These are phyloP conservation scores for Cyclophora punctaria DNA, from an alignment of 2,888 invertebrate genomes.

Conservation along the genomic window DNA sequence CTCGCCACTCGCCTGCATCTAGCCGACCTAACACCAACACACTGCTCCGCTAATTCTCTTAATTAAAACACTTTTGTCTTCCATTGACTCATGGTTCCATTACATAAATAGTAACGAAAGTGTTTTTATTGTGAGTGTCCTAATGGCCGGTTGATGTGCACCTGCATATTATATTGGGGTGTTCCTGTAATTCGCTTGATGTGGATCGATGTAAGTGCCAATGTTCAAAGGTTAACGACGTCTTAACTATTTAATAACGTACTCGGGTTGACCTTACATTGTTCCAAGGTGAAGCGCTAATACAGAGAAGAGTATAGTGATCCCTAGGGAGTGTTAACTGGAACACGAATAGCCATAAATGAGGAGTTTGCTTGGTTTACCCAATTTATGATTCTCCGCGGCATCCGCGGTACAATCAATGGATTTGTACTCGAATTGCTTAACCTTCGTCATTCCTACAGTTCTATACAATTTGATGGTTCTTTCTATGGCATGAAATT, in stretches of 20 bases:
- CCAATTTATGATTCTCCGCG: constrained; percentile 26
- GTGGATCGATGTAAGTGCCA: constrained; percentile 29
- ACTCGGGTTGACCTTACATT: constrained; percentile 32
- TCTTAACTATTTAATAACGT: constrained; percentile 41
- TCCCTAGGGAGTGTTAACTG: constrained; percentile 33
- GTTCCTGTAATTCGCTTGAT: constrained; percentile 18
- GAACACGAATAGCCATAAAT: constrained; percentile 25
- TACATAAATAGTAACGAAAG: too few relatives aligned
- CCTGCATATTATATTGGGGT: constrained; percentile 3
- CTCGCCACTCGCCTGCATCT: constrained; percentile 29
- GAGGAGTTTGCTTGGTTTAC: constrained; percentile 21
- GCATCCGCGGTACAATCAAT: constrained; percentile 10
- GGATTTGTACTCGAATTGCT: constrained; percentile 1
- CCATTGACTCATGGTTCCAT: too few relatives aligned
- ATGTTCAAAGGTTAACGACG: constrained; percentile 41
- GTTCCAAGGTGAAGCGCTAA: constrained; percentile 36
- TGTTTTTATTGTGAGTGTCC: too few relatives aligned
- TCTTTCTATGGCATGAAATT: too few relatives aligned
- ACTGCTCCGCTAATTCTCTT: constrained; percentile 22
- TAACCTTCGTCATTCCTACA: too few relatives aligned
- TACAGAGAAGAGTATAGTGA: constrained; percentile 24
- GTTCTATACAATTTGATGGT: too few relatives aligned
- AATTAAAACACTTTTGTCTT: not conserved
- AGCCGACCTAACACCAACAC: constrained; percentile 23
- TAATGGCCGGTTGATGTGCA: too few relatives aligned